These are phyloP conservation scores for Muschampia plurimacula DNA, from an alignment of 2,888 invertebrate genomes.

Conservation along the genomic window DNA sequence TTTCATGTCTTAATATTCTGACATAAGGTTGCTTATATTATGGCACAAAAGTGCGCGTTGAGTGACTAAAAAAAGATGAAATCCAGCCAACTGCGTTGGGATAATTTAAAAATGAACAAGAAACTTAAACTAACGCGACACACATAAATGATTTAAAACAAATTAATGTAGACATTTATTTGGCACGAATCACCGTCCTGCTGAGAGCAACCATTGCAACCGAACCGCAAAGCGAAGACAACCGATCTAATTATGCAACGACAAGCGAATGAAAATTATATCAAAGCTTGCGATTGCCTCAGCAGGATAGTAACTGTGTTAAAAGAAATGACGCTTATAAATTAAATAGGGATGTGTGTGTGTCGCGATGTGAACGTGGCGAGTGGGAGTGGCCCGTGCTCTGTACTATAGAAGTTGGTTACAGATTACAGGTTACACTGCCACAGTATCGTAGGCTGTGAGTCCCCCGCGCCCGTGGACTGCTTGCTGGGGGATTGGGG, in stretches of 20 bases:
- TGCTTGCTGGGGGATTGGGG: conserved; percentile 92
- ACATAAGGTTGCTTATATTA: conserved; percentile 43
- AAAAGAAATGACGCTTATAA: conserved; percentile 38
- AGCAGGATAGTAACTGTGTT: conserved; percentile 44
- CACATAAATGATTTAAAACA: conserved; percentile 56
- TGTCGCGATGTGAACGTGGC: conserved; percentile 33
- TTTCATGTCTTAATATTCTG: conserved; percentile 50
- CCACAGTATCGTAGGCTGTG: conserved; percentile 99
- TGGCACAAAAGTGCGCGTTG: conserved; percentile 64
- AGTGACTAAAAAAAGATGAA: conserved; percentile 56
- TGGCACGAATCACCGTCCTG: conserved; percentile 73
- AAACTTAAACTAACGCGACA: conserved; percentile 63
- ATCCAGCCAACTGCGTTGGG: conserved; percentile 82
- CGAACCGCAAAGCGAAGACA: conserved; percentile 44
- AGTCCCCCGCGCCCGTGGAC: conserved; percentile 92
- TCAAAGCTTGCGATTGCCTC: conserved; percentile 39
- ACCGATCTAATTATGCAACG: conserved; percentile 40
- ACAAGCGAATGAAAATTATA: conserved; percentile 42
- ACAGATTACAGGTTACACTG: conserved; percentile 95
- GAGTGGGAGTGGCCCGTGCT: conserved; percentile 45
- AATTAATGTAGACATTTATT: conserved; percentile 49
- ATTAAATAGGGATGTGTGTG: conserved; percentile 34
- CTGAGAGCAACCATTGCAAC: conserved; percentile 56
- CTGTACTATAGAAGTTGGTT: neutral
- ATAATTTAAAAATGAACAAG: conserved; percentile 70